Evolutionary conservation across 1,140 invertebrate genomes (phyloP).

Genomic region (Callitettix versicolor): DNA sequence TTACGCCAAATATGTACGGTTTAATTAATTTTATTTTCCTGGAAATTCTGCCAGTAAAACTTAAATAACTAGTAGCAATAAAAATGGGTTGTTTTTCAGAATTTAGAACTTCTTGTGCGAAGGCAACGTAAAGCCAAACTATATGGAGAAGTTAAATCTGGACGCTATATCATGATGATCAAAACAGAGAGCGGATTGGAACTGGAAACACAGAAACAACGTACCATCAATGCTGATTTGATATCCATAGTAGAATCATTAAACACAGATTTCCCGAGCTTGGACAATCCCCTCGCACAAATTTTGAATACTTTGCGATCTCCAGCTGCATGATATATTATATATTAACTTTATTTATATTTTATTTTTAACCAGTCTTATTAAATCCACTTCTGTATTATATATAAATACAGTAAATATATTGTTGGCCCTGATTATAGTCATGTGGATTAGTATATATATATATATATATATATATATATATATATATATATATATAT

Average conservation of each 20-base stretch:
- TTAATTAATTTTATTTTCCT: too few relatives aligned
- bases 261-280: constrained; percentile 41
- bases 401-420: too few relatives aligned
- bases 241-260: constrained; percentile 41
- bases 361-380: too few relatives aligned
- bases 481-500: too few relatives aligned
- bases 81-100: constrained; percentile 37
- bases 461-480: too few relatives aligned
- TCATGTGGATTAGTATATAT: too few relatives aligned
- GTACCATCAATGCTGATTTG: constrained; percentile 37
- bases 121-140: constrained; percentile 45
- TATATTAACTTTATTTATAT: not conserved
- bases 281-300: constrained; percentile 17
- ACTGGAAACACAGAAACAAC: constrained; percentile 38
- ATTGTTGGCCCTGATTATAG: too few relatives aligned
- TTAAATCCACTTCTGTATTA: too few relatives aligned
- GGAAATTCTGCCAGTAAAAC: too few relatives aligned
- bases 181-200: constrained; percentile 37
- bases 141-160: constrained; percentile 39
- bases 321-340: constrained; percentile 12
- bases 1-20: too few relatives aligned
- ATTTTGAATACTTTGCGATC: constrained; percentile 24
- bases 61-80: too few relatives aligned
- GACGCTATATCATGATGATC: constrained; percentile 36
- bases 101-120: constrained; percentile 46